Evolutionary conservation across 2,797 vertebrate genomes (phyloP).

Genomic region (Sebastes kiyomatsui): DNA sequence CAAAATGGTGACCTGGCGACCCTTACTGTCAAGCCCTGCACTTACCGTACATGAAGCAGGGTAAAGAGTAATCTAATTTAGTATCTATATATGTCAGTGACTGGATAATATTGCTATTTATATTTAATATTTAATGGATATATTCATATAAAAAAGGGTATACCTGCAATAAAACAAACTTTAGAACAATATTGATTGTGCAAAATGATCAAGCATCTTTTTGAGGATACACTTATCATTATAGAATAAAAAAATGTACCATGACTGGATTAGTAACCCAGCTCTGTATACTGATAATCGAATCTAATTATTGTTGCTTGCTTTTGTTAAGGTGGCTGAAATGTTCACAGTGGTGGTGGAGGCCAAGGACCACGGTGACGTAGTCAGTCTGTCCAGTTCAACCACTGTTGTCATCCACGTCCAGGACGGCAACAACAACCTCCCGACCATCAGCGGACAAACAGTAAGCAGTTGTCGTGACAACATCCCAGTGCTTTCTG

Average conservation of each 20-base stretch:
- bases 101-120: background rate
- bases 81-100: background rate
- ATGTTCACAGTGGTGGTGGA: slow-evolving; percentile 69
- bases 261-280: background rate
- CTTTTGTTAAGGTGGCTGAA: slow-evolving; percentile 54
- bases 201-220: background rate
- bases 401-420: slow-evolving; percentile 69
- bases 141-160: background rate
- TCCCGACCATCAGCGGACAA: slow-evolving; percentile 61
- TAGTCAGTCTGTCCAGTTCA: slow-evolving; percentile 68
- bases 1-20: too few species aligned
- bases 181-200: background rate
- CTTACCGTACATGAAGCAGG: too few species aligned
- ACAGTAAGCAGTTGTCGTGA: slow-evolving; percentile 46
- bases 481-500: background rate
- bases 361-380: slow-evolving; percentile 75
- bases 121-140: background rate
- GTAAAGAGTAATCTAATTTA: background rate
- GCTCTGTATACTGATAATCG: background rate
- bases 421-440: slow-evolving; percentile 71
- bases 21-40: too few species aligned
- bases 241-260: background rate
- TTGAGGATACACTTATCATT: background rate
- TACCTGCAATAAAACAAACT: background rate
- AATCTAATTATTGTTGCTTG: background rate